Percentiles rank a stretch among this genome's conserved stretches.
Evolutionary conservation across 2,797 vertebrate species (phyloP).

Genomic region (Pitangus sulphuratus): DNA sequence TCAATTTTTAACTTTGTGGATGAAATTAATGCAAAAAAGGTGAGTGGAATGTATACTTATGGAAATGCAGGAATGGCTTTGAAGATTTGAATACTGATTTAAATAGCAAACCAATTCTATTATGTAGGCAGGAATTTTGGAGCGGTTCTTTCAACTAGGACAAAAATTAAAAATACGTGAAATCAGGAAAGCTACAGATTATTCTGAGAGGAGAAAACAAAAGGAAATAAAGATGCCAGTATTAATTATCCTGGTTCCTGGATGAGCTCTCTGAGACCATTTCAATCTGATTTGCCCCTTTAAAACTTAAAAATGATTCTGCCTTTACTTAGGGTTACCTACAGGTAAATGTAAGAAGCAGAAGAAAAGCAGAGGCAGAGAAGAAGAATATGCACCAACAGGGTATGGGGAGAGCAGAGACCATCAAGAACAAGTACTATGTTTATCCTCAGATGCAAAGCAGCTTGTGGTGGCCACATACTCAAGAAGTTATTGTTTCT

Average conservation of each 20-base stretch:
- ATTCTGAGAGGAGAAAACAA: neutral
- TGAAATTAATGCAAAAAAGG: neutral
- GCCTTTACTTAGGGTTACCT: neutral
- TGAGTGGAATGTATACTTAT: neutral
- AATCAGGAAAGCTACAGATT: neutral
- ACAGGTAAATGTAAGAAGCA: neutral
- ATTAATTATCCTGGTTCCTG: neutral
- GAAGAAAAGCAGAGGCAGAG: neutral
- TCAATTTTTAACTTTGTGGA: neutral
- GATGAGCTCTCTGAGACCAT: neutral
- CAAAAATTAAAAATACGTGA: neutral
- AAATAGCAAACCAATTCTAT: neutral
- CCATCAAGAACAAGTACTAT: neutral
- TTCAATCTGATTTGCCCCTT: neutral
- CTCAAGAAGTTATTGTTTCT: neutral
- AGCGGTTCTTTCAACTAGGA: neutral
- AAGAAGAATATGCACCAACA: neutral
- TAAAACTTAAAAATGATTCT: neutral
- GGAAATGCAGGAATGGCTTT: neutral
- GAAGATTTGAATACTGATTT: neutral
- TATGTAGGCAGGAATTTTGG: neutral
- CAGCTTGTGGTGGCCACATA: neutral
- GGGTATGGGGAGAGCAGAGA: rapidly evolving
- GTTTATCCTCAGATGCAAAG: neutral
- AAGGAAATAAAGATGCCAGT: neutral